These are phyloP conservation scores for Parelbella ahira DNA, from an alignment of 2,888 invertebrate genomes.

Conservation along the genomic window DNA sequence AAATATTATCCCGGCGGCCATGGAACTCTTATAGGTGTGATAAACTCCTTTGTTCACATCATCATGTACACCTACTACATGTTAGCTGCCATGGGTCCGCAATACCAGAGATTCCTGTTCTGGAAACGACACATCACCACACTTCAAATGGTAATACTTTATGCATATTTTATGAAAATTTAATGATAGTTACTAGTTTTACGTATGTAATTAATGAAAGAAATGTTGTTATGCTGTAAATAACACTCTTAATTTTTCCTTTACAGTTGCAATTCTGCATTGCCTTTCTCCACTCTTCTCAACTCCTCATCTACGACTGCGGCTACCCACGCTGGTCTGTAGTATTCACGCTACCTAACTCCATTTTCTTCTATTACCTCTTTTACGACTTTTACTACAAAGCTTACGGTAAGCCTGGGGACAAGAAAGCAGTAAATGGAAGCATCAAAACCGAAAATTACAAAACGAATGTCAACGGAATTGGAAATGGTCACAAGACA, in stretches of 20 bases:
- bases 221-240: no score
- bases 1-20: slow-evolving; percentile 94
- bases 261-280: slow-evolving; percentile 94
- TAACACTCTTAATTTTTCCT: slow-evolving; percentile 37
- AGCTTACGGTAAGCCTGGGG: slow-evolving; percentile 80
- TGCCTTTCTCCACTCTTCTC: slow-evolving; percentile 92
- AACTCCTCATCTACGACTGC: slow-evolving; percentile 92
- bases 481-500: slow-evolving; percentile 21
- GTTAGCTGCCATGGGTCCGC: slow-evolving; percentile 92
- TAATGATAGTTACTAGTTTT: no score
- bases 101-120: slow-evolving; percentile 92
- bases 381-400: slow-evolving; percentile 95
- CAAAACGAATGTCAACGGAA: slow-evolving; percentile 38
- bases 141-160: slow-evolving; percentile 94
- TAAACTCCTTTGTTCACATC: slow-evolving; percentile 97
- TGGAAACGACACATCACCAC: slow-evolving; percentile 97
- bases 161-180: no score
- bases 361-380: slow-evolving; percentile 94
- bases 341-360: slow-evolving; percentile 92
- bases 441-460: slow-evolving; percentile 32
- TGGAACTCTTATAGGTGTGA: slow-evolving; percentile 92
- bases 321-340: slow-evolving; percentile 92
- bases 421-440: slow-evolving; percentile 37
- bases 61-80: slow-evolving; percentile 97
- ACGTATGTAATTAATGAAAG: no score